Conservation (phyloP, 2,797 vertebrate genomes). For the Lates japonicus region DNA sequence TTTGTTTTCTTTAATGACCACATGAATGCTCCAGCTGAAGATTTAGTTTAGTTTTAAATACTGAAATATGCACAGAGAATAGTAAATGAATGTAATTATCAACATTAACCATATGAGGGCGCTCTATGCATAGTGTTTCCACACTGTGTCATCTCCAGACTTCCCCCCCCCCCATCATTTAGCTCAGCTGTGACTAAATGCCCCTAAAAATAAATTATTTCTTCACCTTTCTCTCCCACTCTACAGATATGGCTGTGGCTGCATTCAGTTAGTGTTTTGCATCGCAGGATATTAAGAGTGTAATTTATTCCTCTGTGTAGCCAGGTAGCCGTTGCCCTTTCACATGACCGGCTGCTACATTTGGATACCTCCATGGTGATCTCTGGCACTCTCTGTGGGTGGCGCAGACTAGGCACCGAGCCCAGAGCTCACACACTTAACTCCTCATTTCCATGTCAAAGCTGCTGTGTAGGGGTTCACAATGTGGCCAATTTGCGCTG, state of each 20-base stretch:
- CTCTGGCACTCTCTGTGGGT: constrained; percentile 86
- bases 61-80: background rate
- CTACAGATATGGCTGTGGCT: background rate
- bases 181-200: constrained; percentile 45
- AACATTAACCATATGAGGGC: constrained; percentile 79
- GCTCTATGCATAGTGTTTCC: constrained; percentile 63
- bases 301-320: constrained; percentile 76
- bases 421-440: constrained; percentile 86
- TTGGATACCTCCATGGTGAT: constrained; percentile 81
- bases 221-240: background rate
- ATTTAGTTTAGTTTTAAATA: background rate
- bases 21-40: background rate
- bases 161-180: constrained; percentile 21
- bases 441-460: constrained; percentile 90
- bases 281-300: constrained; percentile 41
- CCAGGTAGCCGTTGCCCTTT: constrained; percentile 82
- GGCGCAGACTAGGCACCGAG: constrained; percentile 81
- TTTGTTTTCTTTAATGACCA: background rate
- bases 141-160: constrained; percentile 14
- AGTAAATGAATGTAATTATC: constrained; percentile 59
- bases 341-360: constrained; percentile 80
- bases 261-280: constrained; percentile 36
- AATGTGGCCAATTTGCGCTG: constrained; percentile 87
- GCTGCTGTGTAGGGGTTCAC: constrained; percentile 76
- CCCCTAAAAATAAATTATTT: constrained; percentile 30